A percentile compares a stretch with the other conserved stretches of the same genome.
Conservation (phyloP, 2,888 invertebrate genomes). For the Cephus spinipes region DNA sequence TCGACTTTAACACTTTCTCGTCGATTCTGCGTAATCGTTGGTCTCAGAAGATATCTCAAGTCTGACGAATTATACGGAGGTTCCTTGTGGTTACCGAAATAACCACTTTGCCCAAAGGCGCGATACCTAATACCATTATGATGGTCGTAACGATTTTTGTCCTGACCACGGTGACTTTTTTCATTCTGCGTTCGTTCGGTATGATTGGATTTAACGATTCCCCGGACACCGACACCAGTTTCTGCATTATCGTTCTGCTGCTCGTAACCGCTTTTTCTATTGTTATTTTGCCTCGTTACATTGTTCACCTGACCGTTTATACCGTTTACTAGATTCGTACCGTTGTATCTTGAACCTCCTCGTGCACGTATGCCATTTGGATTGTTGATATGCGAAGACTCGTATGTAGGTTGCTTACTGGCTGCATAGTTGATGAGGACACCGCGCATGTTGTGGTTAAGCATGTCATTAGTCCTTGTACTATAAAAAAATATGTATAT, state of each 20-base stretch:
- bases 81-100: slow-evolving; percentile 13
- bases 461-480: slow-evolving; percentile 62
- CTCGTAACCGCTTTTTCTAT: neutral
- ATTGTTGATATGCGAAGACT: slow-evolving; percentile 58
- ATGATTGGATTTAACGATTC: slow-evolving; percentile 13
- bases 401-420: slow-evolving; percentile 35
- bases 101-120: neutral
- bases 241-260: neutral
- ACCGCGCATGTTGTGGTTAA: slow-evolving; percentile 45
- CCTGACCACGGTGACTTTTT: neutral
- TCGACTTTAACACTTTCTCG: slow-evolving; percentile 44
- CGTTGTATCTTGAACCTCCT: neutral
- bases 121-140: neutral
- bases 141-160: neutral
- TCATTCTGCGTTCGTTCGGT: neutral
- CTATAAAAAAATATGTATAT: slow-evolving; percentile 38
- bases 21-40: slow-evolving; percentile 41
- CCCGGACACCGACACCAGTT: slow-evolving; percentile 12
- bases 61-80: slow-evolving; percentile 39
- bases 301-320: neutral
- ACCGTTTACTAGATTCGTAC: neutral
- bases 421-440: slow-evolving; percentile 29
- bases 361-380: slow-evolving; percentile 50
- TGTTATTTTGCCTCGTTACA: neutral
- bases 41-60: slow-evolving; percentile 49